A percentile compares a stretch with the other conserved stretches of the same genome.
Evolutionary conservation across 2,797 vertebrate species (phyloP).

Genomic region (Pangasius sanitwongsei): DNA sequence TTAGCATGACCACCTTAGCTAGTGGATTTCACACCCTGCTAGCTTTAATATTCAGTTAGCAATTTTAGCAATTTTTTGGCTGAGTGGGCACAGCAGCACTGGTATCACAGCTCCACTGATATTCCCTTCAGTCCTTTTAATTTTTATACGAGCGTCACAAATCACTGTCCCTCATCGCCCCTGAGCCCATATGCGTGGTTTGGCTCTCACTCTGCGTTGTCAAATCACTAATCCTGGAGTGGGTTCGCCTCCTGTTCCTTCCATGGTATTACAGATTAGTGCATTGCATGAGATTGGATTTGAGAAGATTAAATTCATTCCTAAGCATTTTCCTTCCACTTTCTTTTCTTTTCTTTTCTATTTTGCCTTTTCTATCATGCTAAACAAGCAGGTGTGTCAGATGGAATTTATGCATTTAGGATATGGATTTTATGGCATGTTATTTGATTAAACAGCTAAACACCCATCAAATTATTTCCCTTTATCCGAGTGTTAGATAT

Average conservation of each 20-base stretch:
- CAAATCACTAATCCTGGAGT: constrained; percentile 56
- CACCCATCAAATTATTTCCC: constrained; percentile 38
- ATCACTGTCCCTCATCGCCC: constrained; percentile 34
- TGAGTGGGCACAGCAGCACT: not conserved
- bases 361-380: not conserved
- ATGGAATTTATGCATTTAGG: not conserved
- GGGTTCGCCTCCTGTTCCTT: constrained; percentile 50
- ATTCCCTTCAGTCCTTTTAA: constrained; percentile 22
- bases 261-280: constrained; percentile 59
- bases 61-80: not conserved
- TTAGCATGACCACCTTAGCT: constrained; percentile 6
- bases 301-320: constrained; percentile 38
- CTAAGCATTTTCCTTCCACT: constrained; percentile 12
- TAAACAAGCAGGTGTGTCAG: constrained; percentile 31
- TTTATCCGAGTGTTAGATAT: constrained; percentile 21
- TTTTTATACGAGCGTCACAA: constrained; percentile 34
- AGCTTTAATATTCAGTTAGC: constrained; percentile 1
- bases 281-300: constrained; percentile 55
- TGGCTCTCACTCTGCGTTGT: constrained; percentile 44
- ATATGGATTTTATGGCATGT: constrained; percentile 26
- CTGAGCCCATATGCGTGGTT: constrained; percentile 36
- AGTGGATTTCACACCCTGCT: constrained; percentile 27
- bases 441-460: constrained; percentile 41
- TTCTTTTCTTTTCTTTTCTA: constrained; percentile 12
- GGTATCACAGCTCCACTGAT: constrained; percentile 16